Percentiles rank a stretch among this genome's conserved stretches.
Evolutionary conservation across 2,797 vertebrate genomes (phyloP).

Genomic region (Sebastiscus tertius): DNA sequence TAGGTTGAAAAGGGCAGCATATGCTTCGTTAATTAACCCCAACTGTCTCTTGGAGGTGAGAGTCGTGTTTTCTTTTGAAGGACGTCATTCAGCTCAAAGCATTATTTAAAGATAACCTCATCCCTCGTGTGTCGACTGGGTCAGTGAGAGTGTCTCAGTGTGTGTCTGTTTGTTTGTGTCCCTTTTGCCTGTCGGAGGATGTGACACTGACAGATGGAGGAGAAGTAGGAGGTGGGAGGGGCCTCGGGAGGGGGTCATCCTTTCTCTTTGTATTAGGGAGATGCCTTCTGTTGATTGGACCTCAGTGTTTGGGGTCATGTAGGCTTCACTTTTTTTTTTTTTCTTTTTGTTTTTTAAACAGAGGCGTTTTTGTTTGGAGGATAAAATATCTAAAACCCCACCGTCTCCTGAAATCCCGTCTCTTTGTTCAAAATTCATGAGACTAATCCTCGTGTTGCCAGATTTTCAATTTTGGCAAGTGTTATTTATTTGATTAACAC

Average conservation of each 20-base stretch:
- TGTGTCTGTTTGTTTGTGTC: slow-evolving; percentile 34
- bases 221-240: slow-evolving; percentile 74
- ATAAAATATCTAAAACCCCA: slow-evolving; percentile 44
- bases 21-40: slow-evolving; percentile 29
- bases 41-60: slow-evolving; percentile 12
- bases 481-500: slow-evolving; percentile 5
- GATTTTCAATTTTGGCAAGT: slow-evolving; percentile 10
- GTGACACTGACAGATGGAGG: slow-evolving; percentile 84
- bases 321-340: slow-evolving; percentile 25
- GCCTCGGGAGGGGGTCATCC: slow-evolving; percentile 60
- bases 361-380: slow-evolving; percentile 44
- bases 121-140: slow-evolving; percentile 44
- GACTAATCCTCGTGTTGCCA: slow-evolving; percentile 39
- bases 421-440: slow-evolving; percentile 53
- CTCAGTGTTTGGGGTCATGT: slow-evolving; percentile 60
- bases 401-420: slow-evolving; percentile 8
- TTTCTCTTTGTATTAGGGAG: slow-evolving; percentile 74
- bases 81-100: slow-evolving; percentile 27
- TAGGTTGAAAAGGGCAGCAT: neutral
- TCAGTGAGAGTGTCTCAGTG: slow-evolving; percentile 31
- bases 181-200: slow-evolving; percentile 72
- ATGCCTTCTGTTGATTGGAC: slow-evolving; percentile 76
- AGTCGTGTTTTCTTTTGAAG: slow-evolving; percentile 34
- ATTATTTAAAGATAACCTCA: slow-evolving; percentile 50
- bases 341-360: neutral